Conservation (phyloP, 1,140 invertebrate species). For the Chrysomallon squamiferum region DNA sequence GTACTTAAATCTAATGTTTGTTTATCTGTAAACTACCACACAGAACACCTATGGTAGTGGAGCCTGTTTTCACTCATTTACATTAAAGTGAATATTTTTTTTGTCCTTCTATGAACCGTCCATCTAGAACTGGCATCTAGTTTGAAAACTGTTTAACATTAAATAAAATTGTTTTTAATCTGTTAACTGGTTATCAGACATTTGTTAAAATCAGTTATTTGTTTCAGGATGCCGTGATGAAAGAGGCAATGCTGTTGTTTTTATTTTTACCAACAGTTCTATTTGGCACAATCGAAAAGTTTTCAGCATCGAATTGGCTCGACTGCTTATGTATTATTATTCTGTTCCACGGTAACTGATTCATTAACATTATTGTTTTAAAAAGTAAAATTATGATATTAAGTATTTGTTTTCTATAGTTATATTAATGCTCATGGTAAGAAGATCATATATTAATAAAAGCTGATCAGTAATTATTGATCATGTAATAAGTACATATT, state of each 20-base stretch:
- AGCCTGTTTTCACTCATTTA: too few relatives aligned
- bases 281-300: slow-evolving; percentile 45
- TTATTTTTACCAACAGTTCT: slow-evolving; percentile 45
- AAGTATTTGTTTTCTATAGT: not conserved
- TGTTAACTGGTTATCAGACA: too few relatives aligned
- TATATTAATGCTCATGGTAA: not conserved
- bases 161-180: too few relatives aligned
- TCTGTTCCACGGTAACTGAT: slow-evolving; percentile 46
- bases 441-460: not conserved
- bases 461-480: not conserved
- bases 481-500: not conserved
- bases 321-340: slow-evolving; percentile 54
- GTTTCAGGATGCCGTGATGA: slow-evolving; percentile 50
- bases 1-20: too few relatives aligned
- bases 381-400: not conserved
- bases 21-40: too few relatives aligned
- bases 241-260: slow-evolving; percentile 40
- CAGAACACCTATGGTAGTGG: too few relatives aligned
- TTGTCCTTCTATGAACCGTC: too few relatives aligned
- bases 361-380: not conserved
- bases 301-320: slow-evolving; percentile 43
- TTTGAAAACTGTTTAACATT: too few relatives aligned
- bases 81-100: too few relatives aligned
- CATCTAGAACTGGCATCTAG: too few relatives aligned
- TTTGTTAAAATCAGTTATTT: too few relatives aligned